Evolutionary conservation across 2,113 vertebrate genomes (phyloP).

Genomic region (Mormoops blainvillei): DNA sequence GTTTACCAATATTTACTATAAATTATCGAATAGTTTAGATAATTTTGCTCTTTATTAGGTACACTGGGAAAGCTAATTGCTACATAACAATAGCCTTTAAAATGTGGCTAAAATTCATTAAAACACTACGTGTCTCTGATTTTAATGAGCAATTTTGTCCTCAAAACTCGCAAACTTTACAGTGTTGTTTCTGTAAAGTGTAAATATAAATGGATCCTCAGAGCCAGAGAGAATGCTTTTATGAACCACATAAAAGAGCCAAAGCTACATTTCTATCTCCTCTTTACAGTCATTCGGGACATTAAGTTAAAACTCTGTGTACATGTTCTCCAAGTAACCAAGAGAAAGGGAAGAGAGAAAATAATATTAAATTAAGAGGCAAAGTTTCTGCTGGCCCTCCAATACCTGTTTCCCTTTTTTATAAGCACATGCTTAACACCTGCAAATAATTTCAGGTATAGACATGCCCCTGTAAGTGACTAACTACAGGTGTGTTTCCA

Average conservation of each 20-base stretch:
- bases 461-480: constrained; percentile 22
- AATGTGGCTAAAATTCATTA: constrained; percentile 58
- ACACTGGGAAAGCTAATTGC: constrained; percentile 55
- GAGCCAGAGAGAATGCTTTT: constrained; percentile 15
- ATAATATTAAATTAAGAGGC: constrained; percentile 24
- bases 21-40: constrained; percentile 68
- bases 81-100: constrained; percentile 66
- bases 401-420: constrained; percentile 8
- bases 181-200: constrained; percentile 26
- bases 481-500: constrained; percentile 50
- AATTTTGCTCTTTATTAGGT: constrained; percentile 67
- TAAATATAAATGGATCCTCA: neutral
- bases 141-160: constrained; percentile 69
- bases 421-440: constrained; percentile 55
- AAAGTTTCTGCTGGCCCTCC: constrained; percentile 7
- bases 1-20: constrained; percentile 51
- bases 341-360: constrained; percentile 27
- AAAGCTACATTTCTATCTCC: neutral
- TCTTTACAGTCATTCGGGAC: neutral
- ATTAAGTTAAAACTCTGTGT: neutral
- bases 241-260: neutral
- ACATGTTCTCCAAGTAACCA: neutral
- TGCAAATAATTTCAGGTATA: constrained; percentile 50
- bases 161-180: constrained; percentile 51
- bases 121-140: constrained; percentile 59